Evolutionary conservation across 2,888 invertebrate genomes (phyloP), one percentile per base, ranked within the genome.

Genomic region (Synanthedon andrenaeformis): DNA sequence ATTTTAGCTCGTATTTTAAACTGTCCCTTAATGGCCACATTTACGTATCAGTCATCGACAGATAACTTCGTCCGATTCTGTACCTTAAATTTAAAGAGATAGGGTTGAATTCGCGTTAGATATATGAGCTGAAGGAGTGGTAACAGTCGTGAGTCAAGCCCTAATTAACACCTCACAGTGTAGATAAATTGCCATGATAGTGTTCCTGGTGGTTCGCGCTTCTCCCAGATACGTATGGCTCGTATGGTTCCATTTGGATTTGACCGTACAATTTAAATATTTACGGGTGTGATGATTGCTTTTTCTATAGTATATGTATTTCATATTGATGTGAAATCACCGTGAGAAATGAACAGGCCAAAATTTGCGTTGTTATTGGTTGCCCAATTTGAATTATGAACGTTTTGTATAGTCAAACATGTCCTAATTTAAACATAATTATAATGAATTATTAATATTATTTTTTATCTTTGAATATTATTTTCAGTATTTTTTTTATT

Each of bases 91-190:
- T 6, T 0, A 3, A 35, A 12, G 4, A 2, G 17, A 35, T 66
- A 75, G 56, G 58, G 72, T 64, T 53, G 48, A 42, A 53, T 65
- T 67, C 74, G 49, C 55, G 53, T 58, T 56, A 57, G 14, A 12
- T n/a, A 54, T 45, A 2, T 41, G 53, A 41, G 19, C 57, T 52
- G 61, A 63, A 68, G 64, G 70, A 74, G 76, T 76, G 72, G 76
- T 71, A 73, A 72, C 72, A 79, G 84, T 86, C 86, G 86, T 87
- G 86, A 85, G 85, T 77, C 77, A 71, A 76, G 76, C 71, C 75
- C 82, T 87, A 87, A 87, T 87, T 87, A 87, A 87, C 86, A 86
- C 87, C 81, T 83, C 69, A 64, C 70, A 71, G 70, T 71, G 68
- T 66, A 79, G 86, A 87, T 87, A 86, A 87, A 86, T 85, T 84